Conservation (phyloP, 92 coral and sea anemone genomes). For the Virgularia gustaviana region DNA sequence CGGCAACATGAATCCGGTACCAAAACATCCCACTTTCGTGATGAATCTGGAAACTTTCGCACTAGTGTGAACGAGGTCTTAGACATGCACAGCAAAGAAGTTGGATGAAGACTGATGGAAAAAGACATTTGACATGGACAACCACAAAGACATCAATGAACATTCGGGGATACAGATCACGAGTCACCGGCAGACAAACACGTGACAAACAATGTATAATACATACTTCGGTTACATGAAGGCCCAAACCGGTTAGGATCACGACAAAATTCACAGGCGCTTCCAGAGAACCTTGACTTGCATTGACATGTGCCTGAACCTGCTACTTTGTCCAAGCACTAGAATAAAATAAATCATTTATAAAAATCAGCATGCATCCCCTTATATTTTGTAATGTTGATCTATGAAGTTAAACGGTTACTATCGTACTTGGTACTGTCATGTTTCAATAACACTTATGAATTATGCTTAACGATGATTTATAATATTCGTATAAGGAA, state of each 20-base stretch:
- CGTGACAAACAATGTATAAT: neutral
- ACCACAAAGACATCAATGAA: neutral
- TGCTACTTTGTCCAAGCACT: slow-evolving; percentile 63
- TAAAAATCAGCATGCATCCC: too few relatives aligned
- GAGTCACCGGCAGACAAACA: neutral
- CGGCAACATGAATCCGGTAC: too few relatives aligned
- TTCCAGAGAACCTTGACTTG: slow-evolving; percentile 55
- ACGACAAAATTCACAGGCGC: slow-evolving; percentile 83
- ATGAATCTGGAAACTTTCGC: too few relatives aligned
- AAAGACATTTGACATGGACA: neutral
- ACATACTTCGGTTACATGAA: slow-evolving; percentile 74
- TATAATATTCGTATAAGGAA: neutral
- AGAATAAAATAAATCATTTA: neutral
- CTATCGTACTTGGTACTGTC: too few relatives aligned
- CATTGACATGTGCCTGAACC: slow-evolving; percentile 74
- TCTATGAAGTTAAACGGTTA: too few relatives aligned
- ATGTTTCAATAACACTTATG: too few relatives aligned
- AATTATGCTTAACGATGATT: too few relatives aligned
- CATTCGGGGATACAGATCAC: too few relatives aligned
- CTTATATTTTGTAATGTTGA: too few relatives aligned
- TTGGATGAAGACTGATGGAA: neutral
- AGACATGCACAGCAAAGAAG: neutral
- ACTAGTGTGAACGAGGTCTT: too few relatives aligned
- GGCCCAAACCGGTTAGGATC: slow-evolving; percentile 57
- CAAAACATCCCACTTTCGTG: too few relatives aligned